Conservation (phyloP, 2,888 invertebrate species). For the Gymnocheta viridis region DNA sequence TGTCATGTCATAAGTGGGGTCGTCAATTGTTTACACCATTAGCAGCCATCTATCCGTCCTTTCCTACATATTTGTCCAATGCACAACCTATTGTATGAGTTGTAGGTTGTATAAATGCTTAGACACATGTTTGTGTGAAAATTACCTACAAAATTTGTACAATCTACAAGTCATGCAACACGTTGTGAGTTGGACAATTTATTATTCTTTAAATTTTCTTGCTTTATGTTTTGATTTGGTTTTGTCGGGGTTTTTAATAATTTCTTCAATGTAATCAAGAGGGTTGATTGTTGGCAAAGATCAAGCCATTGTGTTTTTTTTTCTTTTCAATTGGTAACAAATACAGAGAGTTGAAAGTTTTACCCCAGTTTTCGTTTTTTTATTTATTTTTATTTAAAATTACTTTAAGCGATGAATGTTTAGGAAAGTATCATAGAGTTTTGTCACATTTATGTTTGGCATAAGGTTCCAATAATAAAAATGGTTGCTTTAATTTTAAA, state of each 20-base stretch:
- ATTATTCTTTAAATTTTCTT: not conserved
- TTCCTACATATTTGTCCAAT: slow-evolving; percentile 12
- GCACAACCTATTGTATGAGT: no score
- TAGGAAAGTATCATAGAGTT: slow-evolving; percentile 4
- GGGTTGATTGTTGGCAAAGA: slow-evolving; percentile 47
- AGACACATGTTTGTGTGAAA: no score
- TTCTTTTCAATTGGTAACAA: slow-evolving; percentile 36
- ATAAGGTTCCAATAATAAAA: not conserved
- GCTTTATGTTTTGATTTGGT: slow-evolving; percentile 5
- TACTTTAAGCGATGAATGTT: slow-evolving; percentile 23
- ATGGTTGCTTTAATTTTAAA: not conserved
- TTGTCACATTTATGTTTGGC: not conserved
- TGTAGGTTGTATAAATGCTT: no score
- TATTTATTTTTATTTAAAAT: not conserved
- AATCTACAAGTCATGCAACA: no score
- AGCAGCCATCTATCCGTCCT: not conserved
- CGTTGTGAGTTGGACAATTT: no score
- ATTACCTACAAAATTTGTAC: no score
- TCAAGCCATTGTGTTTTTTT: slow-evolving; percentile 44
- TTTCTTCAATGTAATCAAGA: slow-evolving; percentile 37
- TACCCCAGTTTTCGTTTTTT: slow-evolving; percentile 35
- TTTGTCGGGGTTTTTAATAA: not conserved
- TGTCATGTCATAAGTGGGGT: slow-evolving; percentile 59
- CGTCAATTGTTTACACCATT: slow-evolving; percentile 55
- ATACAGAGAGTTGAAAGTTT: slow-evolving; percentile 17